Percentiles rank a stretch among this genome's conserved stretches.
These are phyloP conservation scores for Hirtodrosophila confusa DNA, from an alignment of 2,888 invertebrate genomes.

Conservation along the genomic window DNA sequence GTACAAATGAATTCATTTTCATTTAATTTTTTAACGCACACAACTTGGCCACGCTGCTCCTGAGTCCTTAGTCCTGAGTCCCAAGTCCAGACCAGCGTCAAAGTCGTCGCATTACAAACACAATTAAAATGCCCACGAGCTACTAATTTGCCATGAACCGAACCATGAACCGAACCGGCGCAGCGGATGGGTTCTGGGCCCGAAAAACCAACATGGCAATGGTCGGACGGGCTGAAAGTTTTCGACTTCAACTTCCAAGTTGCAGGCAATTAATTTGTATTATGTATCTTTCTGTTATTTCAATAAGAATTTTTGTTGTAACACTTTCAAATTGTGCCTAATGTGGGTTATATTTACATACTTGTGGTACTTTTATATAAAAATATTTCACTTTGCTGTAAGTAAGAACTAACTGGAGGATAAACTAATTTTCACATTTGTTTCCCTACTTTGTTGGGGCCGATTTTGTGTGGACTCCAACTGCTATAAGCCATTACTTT, in stretches of 20 bases:
- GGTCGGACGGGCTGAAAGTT: constrained; percentile 38
- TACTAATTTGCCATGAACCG: constrained; percentile 73
- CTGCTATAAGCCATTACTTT: too few species aligned
- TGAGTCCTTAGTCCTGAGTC: constrained; percentile 2
- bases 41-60: constrained; percentile 38
- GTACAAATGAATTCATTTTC: constrained; percentile 77
- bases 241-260: constrained; percentile 52
- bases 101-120: constrained; percentile 64
- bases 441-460: not conserved
- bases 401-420: not conserved
- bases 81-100: constrained; percentile 34
- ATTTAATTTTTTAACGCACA: constrained; percentile 72
- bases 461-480: too few species aligned
- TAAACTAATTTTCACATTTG: constrained; percentile 13
- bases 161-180: constrained; percentile 50
- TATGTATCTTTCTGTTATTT: constrained; percentile 59
- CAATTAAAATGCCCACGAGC: constrained; percentile 80
- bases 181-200: constrained; percentile 6
- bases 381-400: constrained; percentile 6
- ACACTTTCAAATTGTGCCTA: constrained; percentile 35
- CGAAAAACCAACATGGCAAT: constrained; percentile 34
- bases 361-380: not conserved
- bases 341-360: constrained; percentile 20
- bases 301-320: constrained; percentile 30
- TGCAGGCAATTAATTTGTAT: constrained; percentile 75